A percentile compares a stretch with the other conserved stretches of the same genome.
Evolutionary conservation across 2,888 invertebrate species (phyloP).

Genomic region (Julus scanicus): DNA sequence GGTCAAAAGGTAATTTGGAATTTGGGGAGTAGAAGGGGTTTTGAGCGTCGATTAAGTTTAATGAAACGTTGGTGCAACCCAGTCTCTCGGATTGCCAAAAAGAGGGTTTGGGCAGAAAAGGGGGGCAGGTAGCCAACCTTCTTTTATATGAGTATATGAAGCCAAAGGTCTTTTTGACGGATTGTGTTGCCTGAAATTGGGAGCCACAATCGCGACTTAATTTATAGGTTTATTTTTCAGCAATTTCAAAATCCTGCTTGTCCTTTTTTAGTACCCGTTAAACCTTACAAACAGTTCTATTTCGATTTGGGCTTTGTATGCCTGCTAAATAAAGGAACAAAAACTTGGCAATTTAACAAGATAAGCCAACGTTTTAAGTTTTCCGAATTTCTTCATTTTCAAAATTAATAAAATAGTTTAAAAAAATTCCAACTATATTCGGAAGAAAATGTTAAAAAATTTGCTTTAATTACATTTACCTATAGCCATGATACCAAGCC

Average conservation of each 20-base stretch:
- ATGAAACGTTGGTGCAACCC: neutral
- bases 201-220: neutral
- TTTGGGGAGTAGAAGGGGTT: neutral
- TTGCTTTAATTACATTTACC: no score
- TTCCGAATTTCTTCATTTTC: neutral
- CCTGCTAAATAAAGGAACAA: conserved; percentile 41
- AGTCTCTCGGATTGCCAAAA: neutral
- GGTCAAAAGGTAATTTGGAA: neutral
- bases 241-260: conserved; percentile 23
- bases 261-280: conserved; percentile 43
- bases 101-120: neutral
- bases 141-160: neutral
- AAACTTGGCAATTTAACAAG: conserved; percentile 36
- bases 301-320: conserved; percentile 40
- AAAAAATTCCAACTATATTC: neutral
- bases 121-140: neutral
- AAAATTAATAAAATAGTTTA: neutral
- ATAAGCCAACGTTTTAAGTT: neutral
- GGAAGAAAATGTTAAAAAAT: no score
- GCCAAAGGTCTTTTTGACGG: conserved; percentile 5
- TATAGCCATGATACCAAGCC: no score
- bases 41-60: neutral
- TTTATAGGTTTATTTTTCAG: conserved; percentile 22
- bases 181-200: conserved; percentile 17
- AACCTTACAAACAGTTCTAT: conserved; percentile 31